A percentile compares a stretch with the other conserved stretches of the same genome.
These are phyloP conservation scores for Pempheris klunzingeri DNA, from an alignment of 2,797 vertebrate genomes.

Conservation along the genomic window DNA sequence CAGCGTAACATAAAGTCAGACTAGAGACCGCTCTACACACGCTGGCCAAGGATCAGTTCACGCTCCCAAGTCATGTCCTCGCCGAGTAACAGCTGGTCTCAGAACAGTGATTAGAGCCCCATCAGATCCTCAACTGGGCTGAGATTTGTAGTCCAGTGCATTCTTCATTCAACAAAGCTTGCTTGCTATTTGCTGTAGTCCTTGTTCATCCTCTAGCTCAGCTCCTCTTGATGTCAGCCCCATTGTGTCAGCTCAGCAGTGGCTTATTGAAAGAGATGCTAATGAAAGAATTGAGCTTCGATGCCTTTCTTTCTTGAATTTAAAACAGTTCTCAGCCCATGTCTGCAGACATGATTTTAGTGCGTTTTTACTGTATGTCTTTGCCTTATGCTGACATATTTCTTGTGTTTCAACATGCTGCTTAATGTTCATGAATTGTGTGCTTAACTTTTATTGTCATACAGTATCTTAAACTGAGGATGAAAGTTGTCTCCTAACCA, in stretches of 20 bases:
- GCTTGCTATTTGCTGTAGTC: conserved; percentile 70
- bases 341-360: conserved; percentile 33
- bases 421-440: conserved; percentile 60
- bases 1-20: conserved; percentile 60
- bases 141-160: conserved; percentile 46
- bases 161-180: conserved; percentile 61
- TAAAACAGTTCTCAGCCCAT: conserved; percentile 30
- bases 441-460: conserved; percentile 59
- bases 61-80: conserved; percentile 20
- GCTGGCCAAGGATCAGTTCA: conserved; percentile 56
- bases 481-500: conserved; percentile 47
- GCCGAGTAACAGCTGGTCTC: conserved; percentile 51
- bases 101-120: conserved; percentile 58
- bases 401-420: conserved; percentile 73
- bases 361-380: conserved; percentile 61
- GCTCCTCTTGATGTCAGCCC: conserved; percentile 73
- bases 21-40: conserved; percentile 34
- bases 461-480: conserved; percentile 60
- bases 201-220: conserved; percentile 66
- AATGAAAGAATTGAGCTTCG: conserved; percentile 50
- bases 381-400: conserved; percentile 74
- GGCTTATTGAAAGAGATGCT: conserved; percentile 66
- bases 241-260: conserved; percentile 64
- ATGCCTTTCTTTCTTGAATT: conserved; percentile 29
- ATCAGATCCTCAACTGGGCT: conserved; percentile 49